Base-by-base conservation (phyloP, 2,888 invertebrate genomes). In the Laspeyria flexula region DNA sequence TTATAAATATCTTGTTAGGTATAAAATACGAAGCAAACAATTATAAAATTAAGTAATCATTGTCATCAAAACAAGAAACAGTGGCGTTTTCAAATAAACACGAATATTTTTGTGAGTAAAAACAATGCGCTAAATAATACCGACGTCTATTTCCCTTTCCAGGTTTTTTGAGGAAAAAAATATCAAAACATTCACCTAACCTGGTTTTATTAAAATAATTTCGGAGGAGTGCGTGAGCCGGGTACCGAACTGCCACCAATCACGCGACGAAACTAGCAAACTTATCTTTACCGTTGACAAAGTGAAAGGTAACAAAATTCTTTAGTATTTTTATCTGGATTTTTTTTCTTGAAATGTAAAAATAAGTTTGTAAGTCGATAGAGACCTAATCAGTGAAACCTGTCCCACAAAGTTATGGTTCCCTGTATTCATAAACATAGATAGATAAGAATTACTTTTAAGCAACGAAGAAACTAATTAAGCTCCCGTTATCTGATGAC, bases 141-240 rank as follows among this genome's bases (percentile, higher is more conserved):
- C 44, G 29, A 55, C 53, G 43, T 53, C 51, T 59, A 60, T 74
- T 77, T 78, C 53, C 67, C 65, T 75, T 71, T 55, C 58, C 60
- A 60, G 40, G 61, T 71, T 72, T 64, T 49, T 55, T n/a, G n/a
- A n/a, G 49, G 56, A 72, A 71, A 76, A 75, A 75, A 65, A 80
- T 77, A 81, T 85, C 85, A 83, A 86, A 89, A 84, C 84, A 85
- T 80, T 80, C 78, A 84, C 81, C 82, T 86, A 85, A 84, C 83
- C 88, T 86, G 85, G 83, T 87, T 89, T 72, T 89, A 90, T 88
- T 89, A 90, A 89, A 90, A 90, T 90, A 85, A 90, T 91, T 90
- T 90, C 75, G 81, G 81, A 81, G 70, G 68, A 83, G 88, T 91
- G 91, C 91, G 91, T 91, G 91, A 81, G 83, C 63, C 78, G 81